Evolutionary conservation across 1,140 invertebrate genomes (phyloP), one percentile per base, ranked within the genome.

Genomic region (Pemphigus obesinymphae): DNA sequence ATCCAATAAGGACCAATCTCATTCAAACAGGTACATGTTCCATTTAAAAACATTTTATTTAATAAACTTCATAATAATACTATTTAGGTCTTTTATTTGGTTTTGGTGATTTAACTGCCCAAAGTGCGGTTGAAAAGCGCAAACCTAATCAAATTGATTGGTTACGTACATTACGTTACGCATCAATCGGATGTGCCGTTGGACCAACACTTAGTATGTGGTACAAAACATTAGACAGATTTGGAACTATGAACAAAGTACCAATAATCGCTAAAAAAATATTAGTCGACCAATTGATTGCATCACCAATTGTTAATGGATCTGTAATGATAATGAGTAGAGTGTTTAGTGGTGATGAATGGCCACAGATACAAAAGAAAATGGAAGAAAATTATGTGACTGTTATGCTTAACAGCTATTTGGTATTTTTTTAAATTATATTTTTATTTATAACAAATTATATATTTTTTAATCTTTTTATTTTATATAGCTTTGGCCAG

Each of bases 391-490:
- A 92, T 85, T 95, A 94, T 85, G 82, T 86, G 11, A 90, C 93
- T 85, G 91, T 96, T 68, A 86, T 96, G 83, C 87, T 89, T 53
- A 90, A 89, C 48, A 95, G 94, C 89, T 95, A 93, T 85, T 93
- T 91, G 87, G 89, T 90, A 87, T 26, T 80, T 45, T 7, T 68
- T 31, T 17, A 61, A 37, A 45, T 23, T 0, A n/a, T 61, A 17
- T 29, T 50, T 26, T 26, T 82, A 15, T 40, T 26, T 17, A 15
- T 68, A 48, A 13, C 15, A 66, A 3, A 45, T 40, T 23, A 3
- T 45, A 37, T 7, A 15, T 63, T 82, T n/a, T n/a, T n/a, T n/a
- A n/a, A n/a, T n/a, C n/a, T n/a, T n/a, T n/a, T 23, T 43, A 48
- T 83, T 83, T 84, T 13, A 87, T 88, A 29, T 84, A 91, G 89